A percentile compares a stretch with the other conserved stretches of the same genome.
Conservation (phyloP, 2,888 invertebrate genomes). For the Parnassius mnemosyne region DNA sequence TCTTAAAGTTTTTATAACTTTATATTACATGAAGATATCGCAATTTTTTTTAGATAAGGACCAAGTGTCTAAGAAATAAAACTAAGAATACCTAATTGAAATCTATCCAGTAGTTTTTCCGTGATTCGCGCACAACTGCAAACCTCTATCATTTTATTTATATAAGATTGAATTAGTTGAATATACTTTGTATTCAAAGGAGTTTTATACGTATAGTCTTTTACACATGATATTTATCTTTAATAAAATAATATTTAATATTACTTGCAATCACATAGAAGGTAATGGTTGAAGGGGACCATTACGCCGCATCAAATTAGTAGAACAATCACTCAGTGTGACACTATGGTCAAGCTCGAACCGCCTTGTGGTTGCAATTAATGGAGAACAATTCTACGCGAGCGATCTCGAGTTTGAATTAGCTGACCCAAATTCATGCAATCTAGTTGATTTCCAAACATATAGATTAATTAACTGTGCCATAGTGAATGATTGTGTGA, state of each 20-base stretch:
- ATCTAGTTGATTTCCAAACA: slow-evolving; percentile 20
- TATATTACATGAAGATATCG: no score
- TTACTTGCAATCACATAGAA: neutral
- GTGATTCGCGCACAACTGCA: no score
- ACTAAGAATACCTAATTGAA: no score
- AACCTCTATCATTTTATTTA: no score
- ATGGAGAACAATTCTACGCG: slow-evolving; percentile 59
- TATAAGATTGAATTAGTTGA: no score
- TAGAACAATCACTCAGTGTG: slow-evolving; percentile 68
- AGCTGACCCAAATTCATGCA: slow-evolving; percentile 28
- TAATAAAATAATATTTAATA: neutral
- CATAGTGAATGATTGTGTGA: slow-evolving; percentile 7
- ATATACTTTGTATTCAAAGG: no score
- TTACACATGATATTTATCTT: no score
- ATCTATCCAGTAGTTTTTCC: no score
- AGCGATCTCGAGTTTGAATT: slow-evolving; percentile 47
- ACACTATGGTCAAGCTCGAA: slow-evolving; percentile 48
- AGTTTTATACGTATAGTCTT: neutral
- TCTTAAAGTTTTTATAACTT: no score
- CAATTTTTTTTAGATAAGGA: no score
- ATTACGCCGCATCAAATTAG: slow-evolving; percentile 48
- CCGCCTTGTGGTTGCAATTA: slow-evolving; percentile 57
- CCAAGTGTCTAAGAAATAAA: no score
- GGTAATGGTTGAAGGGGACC: slow-evolving; percentile 12
- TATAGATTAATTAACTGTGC: slow-evolving; percentile 24